These are phyloP conservation scores for Clarias laeviceps DNA, from an alignment of 2,797 vertebrate genomes.

Conservation along the genomic window DNA sequence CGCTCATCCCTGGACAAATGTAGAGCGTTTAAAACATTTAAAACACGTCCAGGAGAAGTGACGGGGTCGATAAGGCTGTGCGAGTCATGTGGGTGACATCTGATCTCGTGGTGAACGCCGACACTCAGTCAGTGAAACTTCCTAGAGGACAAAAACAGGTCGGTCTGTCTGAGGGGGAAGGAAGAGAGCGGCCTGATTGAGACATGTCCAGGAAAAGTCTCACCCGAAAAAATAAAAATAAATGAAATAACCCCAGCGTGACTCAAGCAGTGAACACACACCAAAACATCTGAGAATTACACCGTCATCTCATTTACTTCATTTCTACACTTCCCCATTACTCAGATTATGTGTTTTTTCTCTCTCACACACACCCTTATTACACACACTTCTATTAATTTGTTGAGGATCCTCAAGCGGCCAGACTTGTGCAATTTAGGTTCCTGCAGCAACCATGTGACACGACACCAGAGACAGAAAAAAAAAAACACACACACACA, in stretches of 20 bases:
- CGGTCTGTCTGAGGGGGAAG: neutral
- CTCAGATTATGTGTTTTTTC: neutral
- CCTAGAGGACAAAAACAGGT: neutral
- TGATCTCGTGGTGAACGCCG: neutral
- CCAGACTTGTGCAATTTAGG: constrained; percentile 33
- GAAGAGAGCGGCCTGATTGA: neutral
- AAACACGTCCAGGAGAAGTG: neutral
- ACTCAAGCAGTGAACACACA: neutral
- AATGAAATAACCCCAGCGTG: neutral
- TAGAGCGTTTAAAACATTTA: neutral
- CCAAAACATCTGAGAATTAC: neutral
- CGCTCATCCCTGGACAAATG: neutral
- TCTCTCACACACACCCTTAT: neutral
- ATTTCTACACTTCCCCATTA: neutral
- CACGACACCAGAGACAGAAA: constrained; percentile 24
- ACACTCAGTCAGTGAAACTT: neutral
- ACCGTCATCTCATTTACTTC: neutral
- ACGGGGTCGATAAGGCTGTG: neutral
- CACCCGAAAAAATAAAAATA: too few species aligned
- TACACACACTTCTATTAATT: neutral
- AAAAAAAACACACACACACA: neutral
- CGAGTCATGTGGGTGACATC: neutral
- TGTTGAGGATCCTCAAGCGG: neutral
- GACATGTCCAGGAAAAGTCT: neutral
- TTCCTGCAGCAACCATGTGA: constrained; percentile 36